These are phyloP conservation scores for Pseudotriccus pelzelni DNA, from an alignment of 2,797 vertebrate species.

Conservation along the genomic window DNA sequence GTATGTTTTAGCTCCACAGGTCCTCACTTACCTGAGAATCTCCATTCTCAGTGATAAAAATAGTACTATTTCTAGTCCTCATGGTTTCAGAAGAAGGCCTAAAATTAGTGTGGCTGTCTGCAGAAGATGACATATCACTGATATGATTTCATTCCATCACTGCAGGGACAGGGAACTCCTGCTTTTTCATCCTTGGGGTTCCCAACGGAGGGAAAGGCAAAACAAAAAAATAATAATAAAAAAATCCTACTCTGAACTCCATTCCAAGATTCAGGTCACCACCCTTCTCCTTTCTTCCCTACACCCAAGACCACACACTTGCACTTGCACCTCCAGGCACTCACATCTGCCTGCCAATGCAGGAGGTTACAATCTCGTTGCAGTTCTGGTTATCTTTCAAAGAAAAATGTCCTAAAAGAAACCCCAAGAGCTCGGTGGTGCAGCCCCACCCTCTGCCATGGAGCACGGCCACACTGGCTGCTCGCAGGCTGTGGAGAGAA, in stretches of 20 bases:
- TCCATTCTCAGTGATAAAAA: not conserved
- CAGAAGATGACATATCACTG: not conserved
- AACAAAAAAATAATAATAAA: not conserved
- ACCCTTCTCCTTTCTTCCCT: constrained; percentile 44
- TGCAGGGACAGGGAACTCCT: not conserved
- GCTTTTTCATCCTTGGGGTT: not conserved
- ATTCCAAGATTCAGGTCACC: constrained; percentile 59
- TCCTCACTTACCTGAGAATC: not conserved
- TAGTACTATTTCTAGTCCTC: not conserved
- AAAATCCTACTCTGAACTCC: constrained; percentile 1
- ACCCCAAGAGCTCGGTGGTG: not conserved
- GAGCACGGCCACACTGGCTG: not conserved
- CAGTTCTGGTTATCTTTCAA: constrained; percentile 32
- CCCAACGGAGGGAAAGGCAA: not conserved
- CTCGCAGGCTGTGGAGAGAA: not conserved
- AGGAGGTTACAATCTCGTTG: not conserved
- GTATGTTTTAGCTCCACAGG: not conserved
- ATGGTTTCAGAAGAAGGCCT: not conserved
- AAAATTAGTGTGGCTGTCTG: not conserved
- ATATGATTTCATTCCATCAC: not conserved
- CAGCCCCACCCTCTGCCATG: not conserved
- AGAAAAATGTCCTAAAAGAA: constrained; percentile 42
- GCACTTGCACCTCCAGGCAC: constrained; percentile 36
- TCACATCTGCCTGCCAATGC: constrained; percentile 1
- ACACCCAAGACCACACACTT: constrained; percentile 60